These are phyloP conservation scores for Aplochiton taeniatus DNA, from an alignment of 2,797 vertebrate species.

Conservation along the genomic window DNA sequence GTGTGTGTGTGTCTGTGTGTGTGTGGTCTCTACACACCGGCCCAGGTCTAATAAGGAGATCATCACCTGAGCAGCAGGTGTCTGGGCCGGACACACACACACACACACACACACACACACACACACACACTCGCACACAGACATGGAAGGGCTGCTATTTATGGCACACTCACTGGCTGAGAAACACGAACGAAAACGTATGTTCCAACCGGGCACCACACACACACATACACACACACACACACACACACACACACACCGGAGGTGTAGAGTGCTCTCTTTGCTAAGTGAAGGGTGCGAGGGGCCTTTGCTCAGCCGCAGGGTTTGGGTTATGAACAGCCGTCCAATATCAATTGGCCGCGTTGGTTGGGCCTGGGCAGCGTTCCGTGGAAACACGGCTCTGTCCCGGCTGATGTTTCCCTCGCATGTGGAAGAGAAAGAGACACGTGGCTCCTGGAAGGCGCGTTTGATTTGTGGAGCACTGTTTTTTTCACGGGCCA, in stretches of 20 bases:
- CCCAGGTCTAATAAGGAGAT: slow-evolving; percentile 69
- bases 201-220: slow-evolving; percentile 25
- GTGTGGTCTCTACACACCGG: slow-evolving; percentile 8
- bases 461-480: too few relatives aligned
- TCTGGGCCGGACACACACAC: slow-evolving; percentile 65
- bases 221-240: slow-evolving; percentile 40
- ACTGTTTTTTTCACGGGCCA: too few relatives aligned
- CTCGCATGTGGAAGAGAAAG: too few relatives aligned
- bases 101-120: slow-evolving; percentile 43
- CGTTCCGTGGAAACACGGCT: too few relatives aligned
- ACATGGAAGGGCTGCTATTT: neutral
- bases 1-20: slow-evolving; percentile 1
- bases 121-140: neutral
- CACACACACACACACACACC: slow-evolving; percentile 19
- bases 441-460: too few relatives aligned
- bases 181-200: too few relatives aligned
- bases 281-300: too few relatives aligned
- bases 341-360: slow-evolving; percentile 69
- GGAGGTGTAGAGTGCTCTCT: too few relatives aligned
- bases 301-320: slow-evolving; percentile 45
- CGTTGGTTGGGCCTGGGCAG: slow-evolving; percentile 46
- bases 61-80: slow-evolving; percentile 76
- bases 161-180: too few relatives aligned
- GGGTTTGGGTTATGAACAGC: slow-evolving; percentile 58
- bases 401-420: too few relatives aligned